Evolutionary conservation across 2,113 vertebrate species (phyloP).

Genomic region (Macroglossus sobrinus): DNA sequence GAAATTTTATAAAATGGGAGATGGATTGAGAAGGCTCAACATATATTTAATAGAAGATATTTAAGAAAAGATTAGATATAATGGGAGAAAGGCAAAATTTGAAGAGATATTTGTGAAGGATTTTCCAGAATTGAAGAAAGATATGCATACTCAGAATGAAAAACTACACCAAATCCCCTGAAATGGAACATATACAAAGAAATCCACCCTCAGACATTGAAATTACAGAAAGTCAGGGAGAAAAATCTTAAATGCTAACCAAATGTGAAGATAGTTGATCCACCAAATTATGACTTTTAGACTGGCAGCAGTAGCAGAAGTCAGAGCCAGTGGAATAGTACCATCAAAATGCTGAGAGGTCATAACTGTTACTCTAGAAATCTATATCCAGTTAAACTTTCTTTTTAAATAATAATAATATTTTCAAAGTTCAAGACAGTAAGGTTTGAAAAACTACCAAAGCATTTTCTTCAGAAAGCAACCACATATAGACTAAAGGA

Average conservation of each 20-base stretch:
- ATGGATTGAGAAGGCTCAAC: background rate
- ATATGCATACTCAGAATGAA: background rate
- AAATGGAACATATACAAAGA: background rate
- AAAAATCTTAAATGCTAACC: background rate
- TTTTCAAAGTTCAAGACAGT: background rate
- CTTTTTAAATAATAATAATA: background rate
- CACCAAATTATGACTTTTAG: background rate
- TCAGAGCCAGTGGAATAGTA: background rate
- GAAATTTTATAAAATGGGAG: background rate
- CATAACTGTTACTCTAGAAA: background rate
- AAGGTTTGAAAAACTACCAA: background rate
- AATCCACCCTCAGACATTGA: background rate
- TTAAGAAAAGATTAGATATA: background rate
- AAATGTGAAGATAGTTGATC: background rate
- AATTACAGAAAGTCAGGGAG: background rate
- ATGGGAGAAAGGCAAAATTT: background rate
- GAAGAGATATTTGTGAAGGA: background rate
- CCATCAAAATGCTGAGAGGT: background rate
- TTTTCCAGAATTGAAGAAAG: background rate
- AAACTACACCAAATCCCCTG: background rate
- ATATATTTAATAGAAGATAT: background rate
- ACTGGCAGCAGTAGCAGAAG: background rate
- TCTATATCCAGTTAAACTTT: background rate
- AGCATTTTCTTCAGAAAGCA: background rate
- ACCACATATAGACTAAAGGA: background rate